Percentiles rank a stretch among this genome's conserved stretches.
These are phyloP conservation scores for Ameiurus melas DNA, from an alignment of 2,113 vertebrate genomes.

Conservation along the genomic window DNA sequence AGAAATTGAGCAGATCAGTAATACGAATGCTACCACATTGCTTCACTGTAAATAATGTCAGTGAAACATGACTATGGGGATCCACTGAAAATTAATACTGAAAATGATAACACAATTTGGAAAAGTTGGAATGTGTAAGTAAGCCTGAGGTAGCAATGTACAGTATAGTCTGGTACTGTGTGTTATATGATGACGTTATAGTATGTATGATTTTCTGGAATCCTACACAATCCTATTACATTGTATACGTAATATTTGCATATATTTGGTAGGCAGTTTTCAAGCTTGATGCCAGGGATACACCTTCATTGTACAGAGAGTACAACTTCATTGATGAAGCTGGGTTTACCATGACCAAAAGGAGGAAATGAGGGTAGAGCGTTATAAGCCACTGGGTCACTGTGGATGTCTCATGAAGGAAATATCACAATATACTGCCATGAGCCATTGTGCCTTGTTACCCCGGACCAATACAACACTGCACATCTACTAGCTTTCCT, in stretches of 20 bases:
- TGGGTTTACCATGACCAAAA: not conserved
- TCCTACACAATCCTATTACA: not conserved
- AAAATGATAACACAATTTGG: not conserved
- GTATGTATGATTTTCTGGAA: not conserved
- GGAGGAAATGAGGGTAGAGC: not conserved
- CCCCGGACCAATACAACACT: slow-evolving; percentile 12
- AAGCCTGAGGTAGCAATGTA: not conserved
- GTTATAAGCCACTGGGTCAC: not conserved
- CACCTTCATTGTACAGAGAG: not conserved
- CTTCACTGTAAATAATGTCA: not conserved
- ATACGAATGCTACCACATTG: not conserved
- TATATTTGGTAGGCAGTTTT: not conserved
- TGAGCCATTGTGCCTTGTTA: slow-evolving; percentile 23
- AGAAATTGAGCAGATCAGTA: not conserved
- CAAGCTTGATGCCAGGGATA: not conserved
- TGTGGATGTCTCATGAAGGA: not conserved
- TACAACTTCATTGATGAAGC: not conserved
- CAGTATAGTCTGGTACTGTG: not conserved
- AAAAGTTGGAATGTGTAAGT: not conserved
- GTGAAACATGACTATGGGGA: not conserved
- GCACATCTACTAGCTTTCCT: not conserved
- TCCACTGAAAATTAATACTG: not conserved
- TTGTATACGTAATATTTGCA: not conserved
- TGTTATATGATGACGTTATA: not conserved
- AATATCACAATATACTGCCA: slow-evolving; percentile 18